Base-by-base conservation (phyloP, 2,888 invertebrate species). In the Eumacrocentrus americanus region DNA sequence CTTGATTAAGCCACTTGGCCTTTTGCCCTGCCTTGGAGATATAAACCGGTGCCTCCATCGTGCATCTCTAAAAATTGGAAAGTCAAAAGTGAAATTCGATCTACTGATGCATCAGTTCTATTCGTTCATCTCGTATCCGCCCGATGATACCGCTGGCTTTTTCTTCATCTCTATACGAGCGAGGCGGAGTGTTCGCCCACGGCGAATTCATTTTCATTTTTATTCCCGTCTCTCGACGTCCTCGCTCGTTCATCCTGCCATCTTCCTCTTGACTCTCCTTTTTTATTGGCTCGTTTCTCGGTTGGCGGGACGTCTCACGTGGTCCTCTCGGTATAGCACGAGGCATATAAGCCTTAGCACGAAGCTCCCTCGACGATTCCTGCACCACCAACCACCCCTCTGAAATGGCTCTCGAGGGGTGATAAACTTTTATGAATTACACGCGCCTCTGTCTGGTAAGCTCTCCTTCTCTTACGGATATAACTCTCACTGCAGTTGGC, bases 381-480 rank as follows among this genome's bases (percentile, higher is more conserved):
- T 34, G 4, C 20, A 7, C 34, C 20, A 23, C 40, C 48, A 52
- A 14, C 44, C 4, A 25, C 25, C 38, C 40, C 46, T 53, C 59
- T 66, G 52, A 50, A 70, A 71, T 68, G 66, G 67, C 67, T 62
- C 69, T 66, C 62, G 48, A 38, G 63, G 61, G 65, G 67, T 68
- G 68, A 73, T 72, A 74, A 72, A 74, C 70, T 71, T 70, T 72
- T 70, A 69, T 72, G 69, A 70, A 73, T 74, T 71, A 71, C 70
- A 68, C 62, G 62, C 58, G 58, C 65, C 63, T 29, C 63, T 67
- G 65, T 53, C 66, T 64, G 60, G 64, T 59, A 58, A 65, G 62
- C 63, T 61, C 37, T 51, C 40, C 53, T 50, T 47, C 47, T 40
- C 59, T 42, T 22, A 29, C 55, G 40, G 51, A 50, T 57, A 60